phyloP scores from a whole-genome alignment of 2,113 vertebrate species.

The Cinclus cinclus region DNA sequence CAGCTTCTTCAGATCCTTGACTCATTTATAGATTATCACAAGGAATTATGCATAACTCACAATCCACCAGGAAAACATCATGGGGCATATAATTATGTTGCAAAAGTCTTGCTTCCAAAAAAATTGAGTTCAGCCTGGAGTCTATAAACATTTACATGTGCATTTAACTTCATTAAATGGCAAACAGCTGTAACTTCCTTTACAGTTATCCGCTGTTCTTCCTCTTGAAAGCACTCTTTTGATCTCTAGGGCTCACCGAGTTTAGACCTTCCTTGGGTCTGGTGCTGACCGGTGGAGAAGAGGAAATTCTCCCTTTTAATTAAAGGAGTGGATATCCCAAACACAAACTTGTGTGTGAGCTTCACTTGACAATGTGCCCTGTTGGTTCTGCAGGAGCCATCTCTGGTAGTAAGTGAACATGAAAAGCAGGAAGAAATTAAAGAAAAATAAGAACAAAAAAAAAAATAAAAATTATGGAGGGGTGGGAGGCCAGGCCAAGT shows the following conservation, averaged over 20 bases:
- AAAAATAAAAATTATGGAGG: background rate
- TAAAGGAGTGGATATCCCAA: background rate
- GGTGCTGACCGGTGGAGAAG: background rate
- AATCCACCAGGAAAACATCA: background rate
- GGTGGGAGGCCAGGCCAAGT: rapidly evolving
- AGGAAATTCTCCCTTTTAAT: slow-evolving; percentile 19
- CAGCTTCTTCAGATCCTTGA: background rate
- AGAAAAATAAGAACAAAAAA: background rate
- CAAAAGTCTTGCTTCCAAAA: slow-evolving; percentile 6
- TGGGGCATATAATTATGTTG: background rate
- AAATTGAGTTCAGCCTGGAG: background rate
- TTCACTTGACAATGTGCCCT: background rate
- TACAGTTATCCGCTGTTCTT: slow-evolving; percentile 8
- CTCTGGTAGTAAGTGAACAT: background rate
- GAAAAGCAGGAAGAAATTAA: background rate
- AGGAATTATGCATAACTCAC: background rate
- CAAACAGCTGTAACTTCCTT: slow-evolving; percentile 59
- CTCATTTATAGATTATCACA: background rate
- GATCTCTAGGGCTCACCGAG: background rate
- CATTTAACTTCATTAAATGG: slow-evolving; percentile 53
- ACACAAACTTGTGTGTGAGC: background rate
- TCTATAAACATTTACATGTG: slow-evolving; percentile 57
- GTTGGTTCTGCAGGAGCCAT: background rate
- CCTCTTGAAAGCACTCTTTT: slow-evolving; percentile 35
- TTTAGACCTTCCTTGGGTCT: background rate